Percentiles rank a stretch among this genome's conserved stretches.
Evolutionary conservation across 2,797 vertebrate species (phyloP).

Genomic region (Masticophis lateralis): DNA sequence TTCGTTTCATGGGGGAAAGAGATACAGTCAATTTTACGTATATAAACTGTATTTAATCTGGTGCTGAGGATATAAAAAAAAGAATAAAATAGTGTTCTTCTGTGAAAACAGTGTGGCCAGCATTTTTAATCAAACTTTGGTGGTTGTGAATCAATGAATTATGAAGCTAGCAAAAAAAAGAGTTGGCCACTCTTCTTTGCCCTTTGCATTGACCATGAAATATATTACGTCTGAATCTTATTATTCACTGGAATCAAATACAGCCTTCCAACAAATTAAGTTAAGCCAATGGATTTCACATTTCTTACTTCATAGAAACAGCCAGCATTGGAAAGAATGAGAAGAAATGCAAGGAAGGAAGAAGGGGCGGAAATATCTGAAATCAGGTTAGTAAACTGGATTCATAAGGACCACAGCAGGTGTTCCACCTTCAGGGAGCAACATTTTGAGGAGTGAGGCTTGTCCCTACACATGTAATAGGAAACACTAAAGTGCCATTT

Average conservation of each 20-base stretch:
- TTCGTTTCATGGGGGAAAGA: not conserved
- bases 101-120: not conserved
- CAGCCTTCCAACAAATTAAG: not conserved
- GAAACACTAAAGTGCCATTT: not conserved
- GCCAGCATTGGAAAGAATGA: not conserved
- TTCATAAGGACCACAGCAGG: not conserved
- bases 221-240: not conserved
- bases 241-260: not conserved
- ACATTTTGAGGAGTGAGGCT: not conserved
- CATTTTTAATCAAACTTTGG: not conserved
- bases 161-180: not conserved
- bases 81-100: not conserved
- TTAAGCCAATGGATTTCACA: not conserved
- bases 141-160: not conserved
- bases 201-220: not conserved
- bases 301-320: not conserved
- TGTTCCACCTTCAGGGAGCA: not conserved
- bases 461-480: not conserved
- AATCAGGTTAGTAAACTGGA: not conserved
- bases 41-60: not conserved
- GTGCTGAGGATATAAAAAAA: not conserved
- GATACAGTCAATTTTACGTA: not conserved
- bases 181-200: not conserved
- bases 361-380: not conserved
- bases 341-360: not conserved